These are phyloP conservation scores for Apostichopus parvimensis DNA, from an alignment of 35 echinoderm and acorn worm species.

Conservation along the genomic window DNA sequence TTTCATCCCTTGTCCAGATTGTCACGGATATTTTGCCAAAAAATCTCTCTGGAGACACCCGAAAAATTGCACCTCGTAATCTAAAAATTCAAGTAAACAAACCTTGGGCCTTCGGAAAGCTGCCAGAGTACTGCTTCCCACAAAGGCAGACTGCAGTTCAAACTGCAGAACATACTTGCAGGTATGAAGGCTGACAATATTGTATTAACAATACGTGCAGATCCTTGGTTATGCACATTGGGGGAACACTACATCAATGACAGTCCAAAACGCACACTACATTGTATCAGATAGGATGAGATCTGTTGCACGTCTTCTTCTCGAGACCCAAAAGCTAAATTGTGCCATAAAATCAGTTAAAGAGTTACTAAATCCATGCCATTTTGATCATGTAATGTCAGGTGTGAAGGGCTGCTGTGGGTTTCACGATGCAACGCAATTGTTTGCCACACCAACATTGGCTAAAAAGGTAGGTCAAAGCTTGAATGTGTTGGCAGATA, in stretches of 20 bases:
- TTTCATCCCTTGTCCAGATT: slow-evolving; percentile 13
- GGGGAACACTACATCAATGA: background rate
- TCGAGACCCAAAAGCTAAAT: slow-evolving; percentile 11
- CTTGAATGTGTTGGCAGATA: background rate
- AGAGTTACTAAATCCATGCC: slow-evolving; percentile 8
- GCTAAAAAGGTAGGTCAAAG: background rate
- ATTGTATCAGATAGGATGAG: slow-evolving; percentile 21
- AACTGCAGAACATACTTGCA: background rate
- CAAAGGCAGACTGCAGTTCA: background rate
- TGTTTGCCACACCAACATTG: slow-evolving; percentile 11
- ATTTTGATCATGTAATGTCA: slow-evolving; percentile 14
- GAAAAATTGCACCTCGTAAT: background rate
- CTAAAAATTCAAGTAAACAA: background rate
- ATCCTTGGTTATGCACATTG: background rate
- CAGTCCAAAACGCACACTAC: background rate
- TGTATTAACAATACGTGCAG: slow-evolving; percentile 17
- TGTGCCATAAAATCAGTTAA: slow-evolving; percentile 1
- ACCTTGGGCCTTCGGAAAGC: background rate
- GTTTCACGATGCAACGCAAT: background rate
- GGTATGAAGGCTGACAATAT: slow-evolving; percentile 15
- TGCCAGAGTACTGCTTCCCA: background rate
- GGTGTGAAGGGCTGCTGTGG: slow-evolving; percentile 20
- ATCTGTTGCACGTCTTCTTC: background rate
- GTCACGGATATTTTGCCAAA: background rate
- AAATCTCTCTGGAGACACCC: background rate